Base-by-base conservation (phyloP, 2,113 vertebrate genomes). In the Oncorhynchus mykiss region DNA sequence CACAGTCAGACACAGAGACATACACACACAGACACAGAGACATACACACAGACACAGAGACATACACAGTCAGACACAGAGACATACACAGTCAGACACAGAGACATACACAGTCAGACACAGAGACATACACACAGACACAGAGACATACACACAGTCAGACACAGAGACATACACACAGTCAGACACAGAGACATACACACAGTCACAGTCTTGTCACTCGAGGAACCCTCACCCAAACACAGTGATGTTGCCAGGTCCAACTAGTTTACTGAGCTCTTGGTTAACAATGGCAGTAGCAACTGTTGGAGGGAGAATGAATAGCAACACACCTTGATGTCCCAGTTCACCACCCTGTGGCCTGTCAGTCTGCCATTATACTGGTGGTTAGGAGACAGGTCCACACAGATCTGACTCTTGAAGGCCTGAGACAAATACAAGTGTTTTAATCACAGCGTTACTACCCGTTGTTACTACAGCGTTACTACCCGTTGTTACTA, bases 301-400 rank as follows among this genome's bases (percentile, higher is more conserved):
- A 39, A 39, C 39, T 39, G 8, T 39, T 39, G 8, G 39, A 39
- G 34, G 34, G 34, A 39, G 39, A 39, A 9, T 39, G 39, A 45
- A 2, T 9, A 3, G 29, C 71, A 5, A 24, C 22, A 0, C 72
- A 98, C 98, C 96, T 98, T 99, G 84, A 98, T 82, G 2, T 98
- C 95, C 96, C 97, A 98, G 80, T 96, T 98, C 83, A 96, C 94
- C 29, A 99, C 96, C 27, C 93, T 92, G 88, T 99, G 95, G 5
- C 98, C 98, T 0, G 98, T 99, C 80, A 99, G 92, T 69, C 98
- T 94, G 78, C 98, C 98, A 0, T 99, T 96, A 71, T 98, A 93
- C 20, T 88, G 69, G 0, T 95, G 96, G 84, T 94, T 93, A 14
- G 96, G 95, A 14, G 97, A 96, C 54, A 99, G 93, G 85, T 99